These are phyloP conservation scores for Lithophane socia DNA, from an alignment of 2,888 invertebrate genomes.

Conservation along the genomic window DNA sequence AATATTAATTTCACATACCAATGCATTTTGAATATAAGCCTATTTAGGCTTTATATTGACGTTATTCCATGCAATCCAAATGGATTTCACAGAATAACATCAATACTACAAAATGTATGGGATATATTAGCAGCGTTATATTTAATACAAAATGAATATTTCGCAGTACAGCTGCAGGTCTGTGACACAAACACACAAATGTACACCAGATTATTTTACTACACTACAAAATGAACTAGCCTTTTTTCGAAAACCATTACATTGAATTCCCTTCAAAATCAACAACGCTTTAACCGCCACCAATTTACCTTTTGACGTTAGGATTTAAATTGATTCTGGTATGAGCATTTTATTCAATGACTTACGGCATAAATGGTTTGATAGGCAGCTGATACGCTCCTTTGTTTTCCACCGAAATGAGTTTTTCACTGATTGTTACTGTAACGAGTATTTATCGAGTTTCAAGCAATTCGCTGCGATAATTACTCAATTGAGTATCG, in stretches of 20 bases:
- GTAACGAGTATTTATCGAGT: constrained; percentile 60
- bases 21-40: background rate
- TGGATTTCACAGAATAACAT: background rate
- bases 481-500: constrained; percentile 51
- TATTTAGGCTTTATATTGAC: background rate
- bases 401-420: constrained; percentile 59
- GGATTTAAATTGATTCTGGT: constrained; percentile 61
- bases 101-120: background rate
- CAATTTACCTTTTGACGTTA: constrained; percentile 61
- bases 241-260: constrained; percentile 49
- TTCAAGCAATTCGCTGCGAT: constrained; percentile 50
- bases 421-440: constrained; percentile 62
- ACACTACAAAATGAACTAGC: constrained; percentile 41
- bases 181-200: background rate
- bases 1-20: constrained; percentile 1
- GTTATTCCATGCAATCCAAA: background rate
- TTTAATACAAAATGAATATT: background rate
- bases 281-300: constrained; percentile 42
- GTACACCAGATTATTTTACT: constrained; percentile 7
- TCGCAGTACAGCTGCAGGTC: background rate
- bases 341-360: constrained; percentile 61
- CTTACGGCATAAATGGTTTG: constrained; percentile 58
- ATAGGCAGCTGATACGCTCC: constrained; percentile 59
- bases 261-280: constrained; percentile 46
- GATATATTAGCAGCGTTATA: background rate